A percentile compares a stretch with the other conserved stretches of the same genome.
Evolutionary conservation across 92 coral and sea anemone genomes (phyloP).

Genomic region (Scolanthus callimorphus): DNA sequence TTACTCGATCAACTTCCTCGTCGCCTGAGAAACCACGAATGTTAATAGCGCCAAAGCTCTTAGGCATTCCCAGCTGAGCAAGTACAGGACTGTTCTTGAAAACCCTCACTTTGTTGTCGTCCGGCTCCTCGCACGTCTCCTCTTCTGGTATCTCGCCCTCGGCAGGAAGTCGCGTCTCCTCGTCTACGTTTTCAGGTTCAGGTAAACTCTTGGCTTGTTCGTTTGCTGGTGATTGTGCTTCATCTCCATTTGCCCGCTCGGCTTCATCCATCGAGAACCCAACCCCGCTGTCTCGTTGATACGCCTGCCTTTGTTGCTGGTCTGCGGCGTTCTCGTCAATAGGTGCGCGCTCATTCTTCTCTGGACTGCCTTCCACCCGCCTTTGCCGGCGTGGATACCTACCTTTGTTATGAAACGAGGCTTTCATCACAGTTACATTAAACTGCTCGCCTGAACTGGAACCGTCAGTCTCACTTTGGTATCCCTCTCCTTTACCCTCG

Average conservation of each 20-base stretch:
- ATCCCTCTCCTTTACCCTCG: too few relatives aligned
- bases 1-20: conserved; percentile 55
- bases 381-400: background rate
- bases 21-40: conserved; percentile 69
- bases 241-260: conserved; percentile 33
- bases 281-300: conserved; percentile 79
- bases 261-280: conserved; percentile 73
- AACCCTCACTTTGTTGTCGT: conserved; percentile 9
- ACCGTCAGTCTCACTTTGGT: too few relatives aligned
- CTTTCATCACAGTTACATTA: background rate
- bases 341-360: background rate
- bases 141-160: background rate
- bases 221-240: too few relatives aligned
- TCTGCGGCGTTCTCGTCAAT: conserved; percentile 19
- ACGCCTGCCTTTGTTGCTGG: conserved; percentile 32
- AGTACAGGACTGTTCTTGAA: conserved; percentile 51
- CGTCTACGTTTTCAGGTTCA: background rate
- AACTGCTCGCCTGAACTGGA: background rate
- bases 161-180: background rate
- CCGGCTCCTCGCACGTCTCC: conserved; percentile 3
- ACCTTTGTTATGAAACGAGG: background rate
- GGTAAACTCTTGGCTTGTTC: background rate
- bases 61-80: conserved; percentile 61
- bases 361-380: background rate
- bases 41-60: conserved; percentile 72